Evolutionary conservation across 2,797 vertebrate species (phyloP).

Genomic region (Chaenodraco wilsoni): DNA sequence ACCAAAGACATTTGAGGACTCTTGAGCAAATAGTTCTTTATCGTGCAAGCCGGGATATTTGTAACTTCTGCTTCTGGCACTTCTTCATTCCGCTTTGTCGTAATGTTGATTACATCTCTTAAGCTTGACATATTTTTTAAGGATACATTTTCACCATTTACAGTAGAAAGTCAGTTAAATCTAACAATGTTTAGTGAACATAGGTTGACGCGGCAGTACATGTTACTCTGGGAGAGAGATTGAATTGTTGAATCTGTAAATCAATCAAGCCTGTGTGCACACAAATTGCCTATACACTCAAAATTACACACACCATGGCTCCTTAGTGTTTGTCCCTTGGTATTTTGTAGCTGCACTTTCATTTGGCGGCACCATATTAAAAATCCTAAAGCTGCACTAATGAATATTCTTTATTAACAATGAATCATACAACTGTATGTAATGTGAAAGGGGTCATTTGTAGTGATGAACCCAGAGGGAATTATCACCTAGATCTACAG

Average conservation of each 20-base stretch:
- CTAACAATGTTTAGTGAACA: neutral
- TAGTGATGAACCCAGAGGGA: neutral
- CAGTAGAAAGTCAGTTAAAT: neutral
- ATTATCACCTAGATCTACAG: neutral
- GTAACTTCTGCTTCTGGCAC: neutral
- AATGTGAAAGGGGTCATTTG: neutral
- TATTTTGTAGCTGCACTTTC: neutral
- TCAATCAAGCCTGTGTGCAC: neutral
- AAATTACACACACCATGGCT: neutral
- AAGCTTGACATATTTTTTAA: neutral
- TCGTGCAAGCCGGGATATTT: neutral
- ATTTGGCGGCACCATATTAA: neutral
- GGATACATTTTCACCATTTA: neutral
- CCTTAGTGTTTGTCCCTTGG: neutral
- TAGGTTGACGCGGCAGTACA: neutral
- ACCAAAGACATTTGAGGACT: neutral
- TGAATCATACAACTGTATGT: neutral
- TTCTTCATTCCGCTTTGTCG: neutral
- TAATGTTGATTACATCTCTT: neutral
- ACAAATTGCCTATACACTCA: neutral
- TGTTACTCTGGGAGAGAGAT: neutral
- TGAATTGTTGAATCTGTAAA: conserved; percentile 24
- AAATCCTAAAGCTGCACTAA: neutral
- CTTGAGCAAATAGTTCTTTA: neutral
- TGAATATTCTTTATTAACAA: neutral